Conservation (phyloP, 2,888 invertebrate species). For the Papilio elwesi region DNA sequence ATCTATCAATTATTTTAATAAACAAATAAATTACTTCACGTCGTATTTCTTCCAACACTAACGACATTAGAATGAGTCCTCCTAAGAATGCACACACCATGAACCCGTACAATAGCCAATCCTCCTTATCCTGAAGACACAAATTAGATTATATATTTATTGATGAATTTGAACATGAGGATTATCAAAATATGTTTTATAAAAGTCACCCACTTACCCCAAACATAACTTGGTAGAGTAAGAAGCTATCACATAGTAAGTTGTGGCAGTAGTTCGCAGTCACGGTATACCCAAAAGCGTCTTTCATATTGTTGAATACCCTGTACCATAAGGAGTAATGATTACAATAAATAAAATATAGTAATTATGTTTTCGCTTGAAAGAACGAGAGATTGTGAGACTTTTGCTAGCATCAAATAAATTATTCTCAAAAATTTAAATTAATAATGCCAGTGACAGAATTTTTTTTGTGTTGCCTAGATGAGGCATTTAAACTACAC, state of each 20-base stretch:
- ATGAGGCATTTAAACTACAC: too few relatives aligned
- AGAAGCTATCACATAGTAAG: conserved; percentile 55
- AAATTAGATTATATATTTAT: neutral
- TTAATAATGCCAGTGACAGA: too few relatives aligned
- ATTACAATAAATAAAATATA: too few relatives aligned
- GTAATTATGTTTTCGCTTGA: too few relatives aligned
- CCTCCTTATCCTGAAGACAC: conserved; percentile 47
- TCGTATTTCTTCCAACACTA: conserved; percentile 54
- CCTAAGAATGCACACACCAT: conserved; percentile 50
- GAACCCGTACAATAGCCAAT: conserved; percentile 37
- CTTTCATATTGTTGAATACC: conserved; percentile 52
- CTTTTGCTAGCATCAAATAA: too few relatives aligned
- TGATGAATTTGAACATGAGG: too few relatives aligned
- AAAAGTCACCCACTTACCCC: conserved; percentile 47
- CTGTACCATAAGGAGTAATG: conserved; percentile 44
- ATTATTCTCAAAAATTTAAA: too few relatives aligned
- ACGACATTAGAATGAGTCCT: conserved; percentile 54
- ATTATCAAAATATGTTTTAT: neutral
- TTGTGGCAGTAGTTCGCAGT: conserved; percentile 56
- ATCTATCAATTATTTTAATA: neutral
- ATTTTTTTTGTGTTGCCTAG: too few relatives aligned
- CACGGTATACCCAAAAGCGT: conserved; percentile 55
- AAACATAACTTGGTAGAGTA: conserved; percentile 56
- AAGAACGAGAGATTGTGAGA: too few relatives aligned
- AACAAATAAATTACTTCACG: conserved; percentile 41